These are phyloP conservation scores for Gymnogyps californianus DNA, from an alignment of 2,113 vertebrate species.

Conservation along the genomic window DNA sequence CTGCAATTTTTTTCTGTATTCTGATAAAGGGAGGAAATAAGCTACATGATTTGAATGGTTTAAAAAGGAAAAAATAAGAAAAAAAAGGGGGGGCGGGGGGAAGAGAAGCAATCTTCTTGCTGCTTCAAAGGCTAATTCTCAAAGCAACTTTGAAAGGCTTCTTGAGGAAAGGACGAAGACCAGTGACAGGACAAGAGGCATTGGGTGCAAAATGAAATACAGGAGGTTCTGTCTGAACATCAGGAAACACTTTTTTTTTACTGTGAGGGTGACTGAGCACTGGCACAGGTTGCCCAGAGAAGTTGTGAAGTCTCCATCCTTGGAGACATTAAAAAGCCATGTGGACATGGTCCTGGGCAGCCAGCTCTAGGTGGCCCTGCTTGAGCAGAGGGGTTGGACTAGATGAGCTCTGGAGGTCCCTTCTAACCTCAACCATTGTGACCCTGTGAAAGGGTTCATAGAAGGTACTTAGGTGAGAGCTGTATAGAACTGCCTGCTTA, in stretches of 20 bases:
- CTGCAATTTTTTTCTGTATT: neutral
- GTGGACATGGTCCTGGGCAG: neutral
- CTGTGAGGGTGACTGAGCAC: neutral
- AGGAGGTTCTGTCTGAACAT: neutral
- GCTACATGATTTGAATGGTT: neutral
- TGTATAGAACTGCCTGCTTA: neutral
- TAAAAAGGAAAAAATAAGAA: neutral
- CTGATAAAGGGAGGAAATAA: neutral
- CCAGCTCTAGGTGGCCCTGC: neutral
- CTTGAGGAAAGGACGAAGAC: neutral
- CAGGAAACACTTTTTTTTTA: neutral
- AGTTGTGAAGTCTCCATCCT: neutral
- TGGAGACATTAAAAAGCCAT: neutral
- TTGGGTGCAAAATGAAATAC: neutral
- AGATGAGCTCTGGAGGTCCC: neutral
- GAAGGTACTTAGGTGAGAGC: neutral
- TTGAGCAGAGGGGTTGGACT: neutral
- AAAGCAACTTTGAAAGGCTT: neutral
- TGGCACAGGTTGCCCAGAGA: neutral
- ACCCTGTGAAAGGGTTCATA: neutral
- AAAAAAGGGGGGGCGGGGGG: rapidly evolving
- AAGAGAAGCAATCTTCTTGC: neutral
- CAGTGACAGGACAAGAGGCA: neutral
- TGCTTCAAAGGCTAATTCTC: neutral
- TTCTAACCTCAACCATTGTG: neutral